Evolutionary conservation across 1,140 invertebrate genomes (phyloP).

Genomic region (Lepidurus arcticus): DNA sequence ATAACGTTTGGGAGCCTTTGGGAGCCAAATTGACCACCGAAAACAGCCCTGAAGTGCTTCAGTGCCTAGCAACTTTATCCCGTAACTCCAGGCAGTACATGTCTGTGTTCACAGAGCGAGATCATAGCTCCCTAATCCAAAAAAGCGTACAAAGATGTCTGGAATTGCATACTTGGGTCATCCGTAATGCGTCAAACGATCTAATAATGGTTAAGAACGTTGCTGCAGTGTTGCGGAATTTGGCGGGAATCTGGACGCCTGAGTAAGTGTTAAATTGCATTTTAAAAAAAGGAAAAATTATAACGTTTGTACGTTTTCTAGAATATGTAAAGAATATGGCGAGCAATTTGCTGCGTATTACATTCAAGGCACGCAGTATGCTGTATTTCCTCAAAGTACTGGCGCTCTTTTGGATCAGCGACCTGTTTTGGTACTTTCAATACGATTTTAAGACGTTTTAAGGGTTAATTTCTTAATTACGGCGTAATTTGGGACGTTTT

Average conservation of each 20-base stretch:
- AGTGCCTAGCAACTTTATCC: neutral
- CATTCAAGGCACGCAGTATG: neutral
- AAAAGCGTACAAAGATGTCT: neutral
- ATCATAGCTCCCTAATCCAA: neutral
- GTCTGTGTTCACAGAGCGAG: neutral
- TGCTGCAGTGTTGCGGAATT: neutral
- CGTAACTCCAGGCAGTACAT: neutral
- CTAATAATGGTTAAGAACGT: neutral
- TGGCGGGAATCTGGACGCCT: neutral
- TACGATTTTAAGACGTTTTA: neutral
- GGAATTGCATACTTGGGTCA: neutral
- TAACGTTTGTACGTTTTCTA: neutral
- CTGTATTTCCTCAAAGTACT: neutral
- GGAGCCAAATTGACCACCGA: neutral
- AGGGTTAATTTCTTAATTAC: neutral
- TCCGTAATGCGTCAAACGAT: neutral
- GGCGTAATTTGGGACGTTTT: neutral
- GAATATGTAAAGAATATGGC: neutral
- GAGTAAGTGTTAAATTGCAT: neutral
- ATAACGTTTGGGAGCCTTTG: neutral
- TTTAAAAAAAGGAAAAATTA: conserved; percentile 12
- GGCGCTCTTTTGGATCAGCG: neutral
- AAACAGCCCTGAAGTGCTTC: neutral
- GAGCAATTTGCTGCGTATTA: neutral
- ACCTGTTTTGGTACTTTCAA: neutral